Conservation (phyloP, 2,888 invertebrate genomes). For the Agelastica alni region DNA sequence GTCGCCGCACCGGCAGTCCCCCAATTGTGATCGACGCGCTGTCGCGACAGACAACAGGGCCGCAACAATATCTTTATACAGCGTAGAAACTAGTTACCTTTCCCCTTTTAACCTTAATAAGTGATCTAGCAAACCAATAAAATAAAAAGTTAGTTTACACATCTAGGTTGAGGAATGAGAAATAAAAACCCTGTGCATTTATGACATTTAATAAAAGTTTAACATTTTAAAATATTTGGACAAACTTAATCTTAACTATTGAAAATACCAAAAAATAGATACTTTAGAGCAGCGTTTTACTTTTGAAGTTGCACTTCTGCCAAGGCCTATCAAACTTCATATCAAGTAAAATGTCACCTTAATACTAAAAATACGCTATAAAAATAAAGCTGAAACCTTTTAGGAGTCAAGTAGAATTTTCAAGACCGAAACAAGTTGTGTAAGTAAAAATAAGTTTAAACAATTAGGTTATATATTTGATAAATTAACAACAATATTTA, state of each 20-base stretch:
- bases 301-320: neutral
- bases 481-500: slow-evolving; percentile 41
- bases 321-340: slow-evolving; percentile 2
- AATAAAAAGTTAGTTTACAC: too few species aligned
- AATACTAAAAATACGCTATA: slow-evolving; percentile 16
- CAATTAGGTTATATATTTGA: slow-evolving; percentile 39
- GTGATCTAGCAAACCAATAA: too few species aligned
- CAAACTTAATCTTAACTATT: slow-evolving; percentile 23
- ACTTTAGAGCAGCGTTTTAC: slow-evolving; percentile 17
- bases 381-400: slow-evolving; percentile 22
- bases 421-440: slow-evolving; percentile 7
- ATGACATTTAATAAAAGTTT: slow-evolving; percentile 30
- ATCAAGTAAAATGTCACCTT: slow-evolving; percentile 12
- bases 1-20: too few species aligned
- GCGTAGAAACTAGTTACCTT: too few species aligned
- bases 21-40: too few species aligned
- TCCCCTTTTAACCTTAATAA: too few species aligned
- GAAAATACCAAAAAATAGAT: slow-evolving; percentile 23
- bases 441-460: slow-evolving; percentile 26
- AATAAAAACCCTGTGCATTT: slow-evolving; percentile 21
- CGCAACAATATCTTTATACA: too few species aligned
- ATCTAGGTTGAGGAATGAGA: too few species aligned
- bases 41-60: too few species aligned
- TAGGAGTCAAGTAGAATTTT: slow-evolving; percentile 14
- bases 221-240: slow-evolving; percentile 30